Evolutionary conservation across 2,888 invertebrate species (phyloP).

Genomic region (Trachelus iudaicus): DNA sequence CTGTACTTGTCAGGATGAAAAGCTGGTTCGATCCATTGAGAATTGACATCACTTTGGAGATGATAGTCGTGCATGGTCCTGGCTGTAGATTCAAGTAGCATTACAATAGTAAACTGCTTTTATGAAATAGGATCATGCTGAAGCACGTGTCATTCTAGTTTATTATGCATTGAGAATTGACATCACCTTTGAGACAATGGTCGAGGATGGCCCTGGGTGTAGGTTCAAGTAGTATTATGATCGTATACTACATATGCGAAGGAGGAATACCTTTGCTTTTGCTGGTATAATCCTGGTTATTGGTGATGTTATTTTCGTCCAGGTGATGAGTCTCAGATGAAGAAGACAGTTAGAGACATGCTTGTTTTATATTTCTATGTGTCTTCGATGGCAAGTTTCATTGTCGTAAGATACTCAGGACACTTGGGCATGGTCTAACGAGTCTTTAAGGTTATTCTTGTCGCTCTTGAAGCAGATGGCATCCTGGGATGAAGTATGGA

Average conservation of each 20-base stretch:
- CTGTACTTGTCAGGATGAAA: not conserved
- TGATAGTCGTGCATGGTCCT: not conserved
- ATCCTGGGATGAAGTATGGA: not conserved
- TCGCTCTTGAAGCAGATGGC: not conserved
- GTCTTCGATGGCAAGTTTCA: not conserved
- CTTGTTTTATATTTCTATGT: not conserved
- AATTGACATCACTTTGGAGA: not conserved
- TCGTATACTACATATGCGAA: not conserved
- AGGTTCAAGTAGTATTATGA: not conserved
- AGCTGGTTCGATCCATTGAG: not conserved
- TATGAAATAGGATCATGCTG: not conserved
- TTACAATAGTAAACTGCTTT: not conserved
- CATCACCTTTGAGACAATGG: not conserved
- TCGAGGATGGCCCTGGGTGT: not conserved
- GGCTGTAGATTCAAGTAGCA: not conserved
- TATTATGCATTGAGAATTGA: not conserved
- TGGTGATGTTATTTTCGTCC: not conserved
- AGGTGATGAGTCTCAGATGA: not conserved
- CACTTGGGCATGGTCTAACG: not conserved
- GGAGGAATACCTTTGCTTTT: not conserved
- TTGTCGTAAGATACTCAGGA: not conserved
- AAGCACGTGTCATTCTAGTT: not conserved
- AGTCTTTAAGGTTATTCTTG: not conserved
- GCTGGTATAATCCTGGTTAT: not conserved
- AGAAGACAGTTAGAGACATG: not conserved